These are phyloP conservation scores for Oscheius sp. DNA, from an alignment of 2,888 invertebrate genomes.

Conservation along the genomic window DNA sequence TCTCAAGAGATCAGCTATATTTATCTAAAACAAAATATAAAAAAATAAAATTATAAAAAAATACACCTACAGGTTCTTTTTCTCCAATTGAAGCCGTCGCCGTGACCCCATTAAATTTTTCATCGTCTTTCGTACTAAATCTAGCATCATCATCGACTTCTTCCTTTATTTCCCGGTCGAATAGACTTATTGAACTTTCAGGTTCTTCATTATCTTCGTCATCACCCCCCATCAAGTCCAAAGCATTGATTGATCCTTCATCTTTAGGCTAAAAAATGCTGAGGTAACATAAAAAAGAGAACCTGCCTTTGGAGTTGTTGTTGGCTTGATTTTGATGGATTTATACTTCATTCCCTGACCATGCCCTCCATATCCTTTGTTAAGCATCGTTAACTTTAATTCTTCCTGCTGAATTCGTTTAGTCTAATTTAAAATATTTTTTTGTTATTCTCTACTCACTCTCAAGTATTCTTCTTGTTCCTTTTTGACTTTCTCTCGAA, in stretches of 20 bases:
- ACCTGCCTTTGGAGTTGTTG: too few species aligned
- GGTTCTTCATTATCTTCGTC: background rate
- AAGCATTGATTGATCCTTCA: constrained; percentile 7
- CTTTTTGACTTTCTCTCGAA: background rate
- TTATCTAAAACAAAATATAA: too few species aligned
- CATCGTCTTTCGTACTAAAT: background rate
- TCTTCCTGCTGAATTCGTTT: background rate
- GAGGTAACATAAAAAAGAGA: background rate
- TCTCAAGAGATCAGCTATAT: too few species aligned
- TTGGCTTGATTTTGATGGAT: too few species aligned
- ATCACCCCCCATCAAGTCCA: constrained; percentile 2
- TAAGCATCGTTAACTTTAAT: background rate
- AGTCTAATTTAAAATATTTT: background rate
- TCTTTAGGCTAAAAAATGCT: background rate
- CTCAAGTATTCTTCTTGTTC: background rate
- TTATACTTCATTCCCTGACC: too few species aligned
- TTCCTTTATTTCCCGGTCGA: background rate
- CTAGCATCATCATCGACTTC: background rate
- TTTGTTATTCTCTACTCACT: background rate
- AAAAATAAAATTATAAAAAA: too few species aligned
- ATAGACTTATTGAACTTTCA: background rate
- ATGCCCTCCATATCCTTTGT: too few species aligned
- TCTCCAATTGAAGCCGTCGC: background rate
- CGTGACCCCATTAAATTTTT: background rate
- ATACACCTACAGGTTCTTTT: too few species aligned